phyloP scores from a whole-genome alignment of 2,888 invertebrate genomes.

The Drymonia ruficornis region DNA sequence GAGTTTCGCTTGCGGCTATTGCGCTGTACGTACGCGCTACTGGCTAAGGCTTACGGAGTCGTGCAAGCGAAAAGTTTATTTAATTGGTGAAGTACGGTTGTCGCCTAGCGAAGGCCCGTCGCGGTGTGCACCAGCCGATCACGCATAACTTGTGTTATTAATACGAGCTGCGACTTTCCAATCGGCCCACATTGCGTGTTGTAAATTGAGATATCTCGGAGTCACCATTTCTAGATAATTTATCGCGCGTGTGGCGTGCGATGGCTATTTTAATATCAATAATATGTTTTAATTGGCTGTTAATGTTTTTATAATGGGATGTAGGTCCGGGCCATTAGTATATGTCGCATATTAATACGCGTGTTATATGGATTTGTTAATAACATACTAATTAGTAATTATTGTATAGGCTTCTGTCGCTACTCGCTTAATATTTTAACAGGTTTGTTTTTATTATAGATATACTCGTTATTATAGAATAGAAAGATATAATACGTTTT shows the following conservation, averaged over 20 bases:
- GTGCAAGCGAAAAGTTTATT: constrained; percentile 5
- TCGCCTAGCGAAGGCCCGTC: background rate
- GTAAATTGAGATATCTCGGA: constrained; percentile 33
- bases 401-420: background rate
- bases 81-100: background rate
- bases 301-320: constrained; percentile 34
- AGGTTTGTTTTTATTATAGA: background rate
- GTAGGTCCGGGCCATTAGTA: constrained; percentile 21
- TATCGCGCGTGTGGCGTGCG: constrained; percentile 25
- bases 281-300: constrained; percentile 39
- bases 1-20: constrained; percentile 1
- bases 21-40: background rate
- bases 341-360: constrained; percentile 21
- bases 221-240: constrained; percentile 37
- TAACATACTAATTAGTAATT: background rate
- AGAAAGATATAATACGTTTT: background rate
- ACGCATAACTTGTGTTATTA: constrained; percentile 20
- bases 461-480: background rate
- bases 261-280: constrained; percentile 32
- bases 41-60: background rate
- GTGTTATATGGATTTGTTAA: constrained; percentile 18
- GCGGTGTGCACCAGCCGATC: background rate
- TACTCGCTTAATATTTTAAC: background rate
- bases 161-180: constrained; percentile 37
- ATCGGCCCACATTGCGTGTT: constrained; percentile 32